Evolutionary conservation across 2,888 invertebrate species (phyloP).

Genomic region (Gymnoscelis rufifasciata): DNA sequence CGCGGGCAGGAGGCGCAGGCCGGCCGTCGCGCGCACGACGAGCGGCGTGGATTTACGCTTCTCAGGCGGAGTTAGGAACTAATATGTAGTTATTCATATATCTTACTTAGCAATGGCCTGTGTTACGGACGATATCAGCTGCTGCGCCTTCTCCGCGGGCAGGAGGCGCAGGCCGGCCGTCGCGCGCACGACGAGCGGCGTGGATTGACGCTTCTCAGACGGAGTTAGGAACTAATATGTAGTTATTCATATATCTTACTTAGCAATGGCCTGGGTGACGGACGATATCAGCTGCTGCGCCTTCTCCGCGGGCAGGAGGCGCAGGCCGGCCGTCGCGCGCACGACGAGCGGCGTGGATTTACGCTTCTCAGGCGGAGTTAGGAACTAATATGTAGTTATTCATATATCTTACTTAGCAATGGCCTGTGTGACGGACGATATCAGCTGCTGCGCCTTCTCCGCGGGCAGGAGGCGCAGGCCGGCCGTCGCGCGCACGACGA

Average conservation of each 20-base stretch:
- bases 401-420: constrained; percentile 83
- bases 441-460: constrained; percentile 77
- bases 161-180: constrained; percentile 87
- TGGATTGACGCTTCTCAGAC: constrained; percentile 82
- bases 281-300: constrained; percentile 83
- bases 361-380: constrained; percentile 88
- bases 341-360: constrained; percentile 88
- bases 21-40: constrained; percentile 96
- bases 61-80: no score
- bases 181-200: constrained; percentile 93
- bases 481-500: constrained; percentile 97
- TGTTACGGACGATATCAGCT: constrained; percentile 85
- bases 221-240: no score
- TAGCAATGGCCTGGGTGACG: constrained; percentile 82
- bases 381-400: no score
- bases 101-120: constrained; percentile 82
- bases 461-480: constrained; percentile 78
- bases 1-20: constrained; percentile 70
- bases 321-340: constrained; percentile 94
- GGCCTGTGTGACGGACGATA: constrained; percentile 84
- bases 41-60: no score
- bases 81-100: no score
- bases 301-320: constrained; percentile 57
- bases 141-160: constrained; percentile 65
- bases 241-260: no score